Conservation (phyloP, 2,113 vertebrate species). For the Petroica traversi region DNA sequence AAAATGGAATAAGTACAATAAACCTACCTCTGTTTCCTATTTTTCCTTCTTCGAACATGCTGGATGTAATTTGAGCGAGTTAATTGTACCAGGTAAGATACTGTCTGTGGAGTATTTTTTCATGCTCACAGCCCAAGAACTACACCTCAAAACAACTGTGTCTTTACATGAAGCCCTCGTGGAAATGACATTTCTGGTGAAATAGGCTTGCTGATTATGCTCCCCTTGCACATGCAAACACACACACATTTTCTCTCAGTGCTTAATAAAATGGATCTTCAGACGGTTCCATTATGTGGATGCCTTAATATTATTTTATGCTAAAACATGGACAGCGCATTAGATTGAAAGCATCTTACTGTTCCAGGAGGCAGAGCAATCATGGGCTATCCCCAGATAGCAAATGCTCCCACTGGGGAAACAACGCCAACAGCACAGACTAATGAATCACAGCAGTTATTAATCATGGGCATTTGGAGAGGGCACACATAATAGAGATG, state of each 20-base stretch:
- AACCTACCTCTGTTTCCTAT: background rate
- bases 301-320: conserved; percentile 68
- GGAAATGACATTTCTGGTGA: background rate
- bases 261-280: conserved; percentile 65
- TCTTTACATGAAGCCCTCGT: rapidly evolving
- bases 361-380: conserved; percentile 41
- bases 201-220: conserved; percentile 14
- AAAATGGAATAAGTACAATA: conserved; percentile 36
- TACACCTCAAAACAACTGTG: background rate
- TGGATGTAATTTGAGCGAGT: background rate
- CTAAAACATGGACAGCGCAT: conserved; percentile 36
- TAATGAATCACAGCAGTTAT: conserved; percentile 56
- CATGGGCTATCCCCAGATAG: conserved; percentile 29
- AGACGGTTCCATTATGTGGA: conserved; percentile 48
- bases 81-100: conserved; percentile 15
- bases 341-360: conserved; percentile 63
- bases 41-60: background rate
- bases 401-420: conserved; percentile 52
- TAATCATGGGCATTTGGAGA: conserved; percentile 27
- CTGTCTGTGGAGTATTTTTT: background rate
- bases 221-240: background rate
- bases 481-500: background rate
- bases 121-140: background rate
- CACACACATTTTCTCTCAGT: conserved; percentile 12
- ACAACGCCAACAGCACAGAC: conserved; percentile 22